Base-by-base conservation (phyloP, 2,113 vertebrate genomes). In the Hiodon alosoides region DNA sequence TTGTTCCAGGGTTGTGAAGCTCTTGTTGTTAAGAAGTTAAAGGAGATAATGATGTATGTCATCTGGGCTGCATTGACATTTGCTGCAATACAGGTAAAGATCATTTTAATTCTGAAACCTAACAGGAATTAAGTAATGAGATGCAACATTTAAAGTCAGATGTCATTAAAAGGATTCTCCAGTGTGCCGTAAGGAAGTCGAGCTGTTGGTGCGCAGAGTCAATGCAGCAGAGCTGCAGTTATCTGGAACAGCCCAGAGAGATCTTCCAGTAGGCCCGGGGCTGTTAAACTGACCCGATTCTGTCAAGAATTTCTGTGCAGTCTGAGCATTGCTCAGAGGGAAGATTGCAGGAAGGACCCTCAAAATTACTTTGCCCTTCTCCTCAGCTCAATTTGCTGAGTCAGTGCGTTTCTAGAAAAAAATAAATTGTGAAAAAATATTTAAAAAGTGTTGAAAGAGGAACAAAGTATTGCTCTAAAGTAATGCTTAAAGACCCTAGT, bases 1-100 rank as follows among this genome's bases (percentile, higher is more conserved):
- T 16, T 59, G n/a, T 52, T 59, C 82, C 77, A 99, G 97, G 97
- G 97, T 0, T 98, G 96, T 83, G 93, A 98, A 83, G 97, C 92
- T 81, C 88, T 98, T 8, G 96, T 99, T 77, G 97, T 98, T 81
- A 97, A 98, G 90, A 99, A 96, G 78, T 89, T 98, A 54, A 96
- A 99, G 72, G 95, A 99, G 83, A 98, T 99, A 71, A 96, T 99
- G 96, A 99, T 98, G 96, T 98, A 96, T 31, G 95, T 99, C 71
- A 98, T 99, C 85, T 98, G 94, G 94, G 95, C 96, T 46, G 96
- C 96, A 0, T 81, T 99, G 83, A 96, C 94, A 0, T 99, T 98
- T 86, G 95, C 97, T 77, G 93, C 94, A 50, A 96, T 98, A 89
- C 97, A 98, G 95, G 97, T 99, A 86, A 90, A 83, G 72, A 50